Evolutionary conservation across 2,113 vertebrate genomes (phyloP).

Genomic region (Caranx ignobilis): DNA sequence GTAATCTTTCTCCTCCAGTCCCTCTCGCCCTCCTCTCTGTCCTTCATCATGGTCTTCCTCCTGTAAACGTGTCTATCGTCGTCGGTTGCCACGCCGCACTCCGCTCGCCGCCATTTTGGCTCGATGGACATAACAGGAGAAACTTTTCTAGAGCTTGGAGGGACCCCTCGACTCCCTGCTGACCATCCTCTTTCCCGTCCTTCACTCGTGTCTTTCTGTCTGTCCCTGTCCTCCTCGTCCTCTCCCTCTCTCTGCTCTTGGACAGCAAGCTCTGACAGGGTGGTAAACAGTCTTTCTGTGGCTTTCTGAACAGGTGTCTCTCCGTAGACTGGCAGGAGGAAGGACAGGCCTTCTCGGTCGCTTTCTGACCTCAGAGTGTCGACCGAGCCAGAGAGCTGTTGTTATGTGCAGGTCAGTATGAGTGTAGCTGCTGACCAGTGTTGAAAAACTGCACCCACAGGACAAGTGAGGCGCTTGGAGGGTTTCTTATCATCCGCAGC

Average conservation of each 20-base stretch:
- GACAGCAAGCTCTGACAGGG: conserved; percentile 46
- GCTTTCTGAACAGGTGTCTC: conserved; percentile 75
- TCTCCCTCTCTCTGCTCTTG: conserved; percentile 34
- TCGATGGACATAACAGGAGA: conserved; percentile 60
- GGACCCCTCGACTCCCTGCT: conserved; percentile 52
- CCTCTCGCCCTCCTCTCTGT: conserved; percentile 50
- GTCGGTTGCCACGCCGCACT: conserved; percentile 75
- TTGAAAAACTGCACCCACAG: conserved; percentile 25
- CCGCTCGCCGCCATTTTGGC: conserved; percentile 79
- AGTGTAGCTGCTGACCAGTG: conserved; percentile 26
- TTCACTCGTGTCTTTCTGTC: conserved; percentile 41
- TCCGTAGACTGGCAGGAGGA: conserved; percentile 49
- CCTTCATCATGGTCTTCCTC: conserved; percentile 55
- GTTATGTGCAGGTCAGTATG: conserved; percentile 39
- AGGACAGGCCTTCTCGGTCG: conserved; percentile 31
- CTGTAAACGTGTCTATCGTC: conserved; percentile 60
- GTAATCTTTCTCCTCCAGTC: conserved; percentile 49
- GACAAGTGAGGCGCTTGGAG: conserved; percentile 22
- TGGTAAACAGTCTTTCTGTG: conserved; percentile 47
- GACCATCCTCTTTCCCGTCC: conserved; percentile 42
- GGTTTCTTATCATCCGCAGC: conserved; percentile 39
- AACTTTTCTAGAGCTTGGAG: conserved; percentile 71
- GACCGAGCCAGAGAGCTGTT: conserved; percentile 24
- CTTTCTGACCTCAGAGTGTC: conserved; percentile 57
- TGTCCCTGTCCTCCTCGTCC: conserved; percentile 29